phyloP scores from a whole-genome alignment of 2,888 invertebrate genomes.

The Acleris cristana region DNA sequence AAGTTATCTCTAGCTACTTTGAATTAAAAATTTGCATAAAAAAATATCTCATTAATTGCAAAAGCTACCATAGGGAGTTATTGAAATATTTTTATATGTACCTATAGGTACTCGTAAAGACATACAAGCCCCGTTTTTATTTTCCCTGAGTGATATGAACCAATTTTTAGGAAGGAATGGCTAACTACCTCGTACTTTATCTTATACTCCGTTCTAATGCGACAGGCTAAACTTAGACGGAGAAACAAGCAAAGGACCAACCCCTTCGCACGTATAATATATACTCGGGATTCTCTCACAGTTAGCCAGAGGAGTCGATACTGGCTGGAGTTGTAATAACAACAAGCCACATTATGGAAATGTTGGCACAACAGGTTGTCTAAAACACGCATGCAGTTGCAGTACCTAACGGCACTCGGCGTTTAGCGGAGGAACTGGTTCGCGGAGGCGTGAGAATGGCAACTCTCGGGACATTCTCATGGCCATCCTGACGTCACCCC shows the following conservation, averaged over 20 bases:
- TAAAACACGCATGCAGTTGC: constrained; percentile 55
- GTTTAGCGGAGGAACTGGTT: constrained; percentile 72
- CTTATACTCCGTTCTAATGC: no score
- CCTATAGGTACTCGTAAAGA: no score
- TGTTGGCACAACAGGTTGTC: constrained; percentile 31
- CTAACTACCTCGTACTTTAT: no score
- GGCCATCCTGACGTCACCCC: constrained; percentile 71
- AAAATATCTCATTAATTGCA: neutral
- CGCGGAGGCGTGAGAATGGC: constrained; percentile 81
- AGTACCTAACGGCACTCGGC: constrained; percentile 71
- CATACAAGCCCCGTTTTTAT: no score
- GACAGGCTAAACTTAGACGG: no score
- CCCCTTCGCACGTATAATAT: no score
- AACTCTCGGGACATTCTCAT: constrained; percentile 73
- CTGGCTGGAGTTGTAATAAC: neutral
- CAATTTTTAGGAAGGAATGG: no score
- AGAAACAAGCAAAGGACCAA: no score
- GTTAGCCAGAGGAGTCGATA: constrained; percentile 1
- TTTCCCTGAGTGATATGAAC: no score
- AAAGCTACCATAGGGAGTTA: no score
- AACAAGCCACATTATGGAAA: neutral
- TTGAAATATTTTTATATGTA: no score
- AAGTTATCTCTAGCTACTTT: no score
- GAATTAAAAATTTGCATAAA: neutral
- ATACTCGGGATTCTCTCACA: neutral